Evolutionary conservation across 2,797 vertebrate species (phyloP).

Genomic region (Enteromius paludinosus): DNA sequence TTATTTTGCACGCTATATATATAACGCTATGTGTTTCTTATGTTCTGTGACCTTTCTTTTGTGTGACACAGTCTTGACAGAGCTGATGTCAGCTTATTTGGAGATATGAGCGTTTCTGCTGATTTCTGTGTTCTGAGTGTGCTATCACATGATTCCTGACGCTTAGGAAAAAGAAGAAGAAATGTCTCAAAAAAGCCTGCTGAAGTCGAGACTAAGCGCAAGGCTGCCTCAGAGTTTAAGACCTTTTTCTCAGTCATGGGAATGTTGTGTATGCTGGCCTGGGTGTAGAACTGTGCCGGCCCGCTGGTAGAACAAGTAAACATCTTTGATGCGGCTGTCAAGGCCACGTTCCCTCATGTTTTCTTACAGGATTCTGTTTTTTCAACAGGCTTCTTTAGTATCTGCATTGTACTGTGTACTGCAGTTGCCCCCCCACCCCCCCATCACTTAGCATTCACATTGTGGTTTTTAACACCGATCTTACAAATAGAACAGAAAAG

Average conservation of each 20-base stretch:
- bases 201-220: background rate
- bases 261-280: constrained; percentile 5
- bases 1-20: too few relatives aligned
- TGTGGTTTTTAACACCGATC: background rate
- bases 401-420: background rate
- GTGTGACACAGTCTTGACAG: constrained; percentile 1
- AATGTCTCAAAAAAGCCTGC: background rate
- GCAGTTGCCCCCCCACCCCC: background rate
- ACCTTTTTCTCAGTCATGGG: background rate
- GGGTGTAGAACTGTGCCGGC: constrained; percentile 6
- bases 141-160: constrained; percentile 29
- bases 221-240: constrained; percentile 1
- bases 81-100: constrained; percentile 49
- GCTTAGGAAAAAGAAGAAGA: background rate
- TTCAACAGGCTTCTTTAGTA: background rate
- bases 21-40: background rate
- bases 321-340: background rate
- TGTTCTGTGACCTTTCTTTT: constrained; percentile 22
- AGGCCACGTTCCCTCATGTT: constrained; percentile 10
- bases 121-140: constrained; percentile 7
- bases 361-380: constrained; percentile 20
- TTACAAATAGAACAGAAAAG: background rate
- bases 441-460: background rate
- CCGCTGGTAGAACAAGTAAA: constrained; percentile 39
- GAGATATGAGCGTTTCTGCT: constrained; percentile 36